Conservation (phyloP, 2,888 invertebrate species). For the Melikaiella ostensackeni region DNA sequence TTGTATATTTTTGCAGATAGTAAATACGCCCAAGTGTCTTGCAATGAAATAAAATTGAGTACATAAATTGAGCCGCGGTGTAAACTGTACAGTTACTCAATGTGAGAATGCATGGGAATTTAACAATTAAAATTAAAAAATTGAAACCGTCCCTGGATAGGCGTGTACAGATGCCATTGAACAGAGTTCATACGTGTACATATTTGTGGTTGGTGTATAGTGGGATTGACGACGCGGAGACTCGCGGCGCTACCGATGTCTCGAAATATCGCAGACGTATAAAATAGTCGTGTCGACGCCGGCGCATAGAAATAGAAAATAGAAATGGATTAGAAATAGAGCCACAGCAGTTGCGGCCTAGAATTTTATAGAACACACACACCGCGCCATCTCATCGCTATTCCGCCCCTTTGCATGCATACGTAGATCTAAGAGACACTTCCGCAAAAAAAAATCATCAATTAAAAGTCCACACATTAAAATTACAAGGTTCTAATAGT, state of each 20-base stretch:
- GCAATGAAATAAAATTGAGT: too few species aligned
- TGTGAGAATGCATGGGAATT: neutral
- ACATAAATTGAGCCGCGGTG: too few species aligned
- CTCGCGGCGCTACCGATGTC: conserved; percentile 54
- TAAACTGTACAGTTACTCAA: neutral
- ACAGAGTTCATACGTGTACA: conserved; percentile 12
- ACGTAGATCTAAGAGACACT: neutral
- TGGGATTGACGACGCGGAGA: conserved; percentile 20
- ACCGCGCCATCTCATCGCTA: conserved; percentile 52
- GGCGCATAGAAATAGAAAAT: conserved; percentile 71
- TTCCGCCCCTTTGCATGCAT: conserved; percentile 13
- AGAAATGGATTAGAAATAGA: conserved; percentile 71
- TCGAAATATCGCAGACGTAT: conserved; percentile 75
- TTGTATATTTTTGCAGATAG: too few species aligned
- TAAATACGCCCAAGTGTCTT: too few species aligned
- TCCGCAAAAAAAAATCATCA: neutral
- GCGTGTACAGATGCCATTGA: conserved; percentile 35
- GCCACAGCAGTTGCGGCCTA: conserved; percentile 66
- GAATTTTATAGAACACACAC: conserved; percentile 65
- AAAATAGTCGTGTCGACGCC: conserved; percentile 70
- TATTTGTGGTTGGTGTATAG: neutral
- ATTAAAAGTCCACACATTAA: neutral
- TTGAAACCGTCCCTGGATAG: conserved; percentile 35
- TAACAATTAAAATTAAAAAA: neutral
- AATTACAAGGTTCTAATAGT: neutral